Evolutionary conservation across 2,113 vertebrate genomes (phyloP).

Genomic region (Rattus norvegicus): DNA sequence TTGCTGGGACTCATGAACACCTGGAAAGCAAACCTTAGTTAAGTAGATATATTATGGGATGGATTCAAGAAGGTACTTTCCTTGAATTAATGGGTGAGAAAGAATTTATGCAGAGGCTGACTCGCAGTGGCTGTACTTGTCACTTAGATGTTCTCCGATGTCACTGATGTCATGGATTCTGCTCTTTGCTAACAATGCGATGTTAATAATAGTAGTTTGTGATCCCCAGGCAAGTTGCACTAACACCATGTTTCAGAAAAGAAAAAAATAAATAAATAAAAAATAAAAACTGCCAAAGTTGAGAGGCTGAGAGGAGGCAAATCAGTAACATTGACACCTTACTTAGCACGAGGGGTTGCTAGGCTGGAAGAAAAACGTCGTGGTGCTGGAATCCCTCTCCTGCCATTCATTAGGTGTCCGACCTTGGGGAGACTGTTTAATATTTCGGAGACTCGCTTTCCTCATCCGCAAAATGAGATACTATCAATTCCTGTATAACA

Average conservation of each 20-base stretch:
- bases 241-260: not conserved
- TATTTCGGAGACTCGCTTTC: not conserved
- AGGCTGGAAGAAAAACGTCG: not conserved
- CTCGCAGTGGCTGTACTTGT: not conserved
- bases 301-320: not conserved
- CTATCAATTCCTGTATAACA: not conserved
- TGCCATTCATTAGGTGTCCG: not conserved
- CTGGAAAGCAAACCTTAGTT: not conserved
- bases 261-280: too few species aligned
- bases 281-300: not conserved
- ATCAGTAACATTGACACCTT: not conserved
- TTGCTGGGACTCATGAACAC: not conserved
- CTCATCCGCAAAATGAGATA: slow-evolving; percentile 40
- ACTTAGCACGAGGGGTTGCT: not conserved
- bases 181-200: not conserved
- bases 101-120: not conserved
- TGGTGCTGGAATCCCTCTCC: not conserved
- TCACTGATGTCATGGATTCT: not conserved
- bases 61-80: not conserved
- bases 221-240: not conserved
- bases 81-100: not conserved
- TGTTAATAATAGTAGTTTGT: not conserved
- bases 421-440: not conserved
- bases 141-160: not conserved
- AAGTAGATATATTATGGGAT: too few species aligned